phyloP scores from a whole-genome alignment of 1,140 invertebrate genomes.

The Hycleus cichorii region DNA sequence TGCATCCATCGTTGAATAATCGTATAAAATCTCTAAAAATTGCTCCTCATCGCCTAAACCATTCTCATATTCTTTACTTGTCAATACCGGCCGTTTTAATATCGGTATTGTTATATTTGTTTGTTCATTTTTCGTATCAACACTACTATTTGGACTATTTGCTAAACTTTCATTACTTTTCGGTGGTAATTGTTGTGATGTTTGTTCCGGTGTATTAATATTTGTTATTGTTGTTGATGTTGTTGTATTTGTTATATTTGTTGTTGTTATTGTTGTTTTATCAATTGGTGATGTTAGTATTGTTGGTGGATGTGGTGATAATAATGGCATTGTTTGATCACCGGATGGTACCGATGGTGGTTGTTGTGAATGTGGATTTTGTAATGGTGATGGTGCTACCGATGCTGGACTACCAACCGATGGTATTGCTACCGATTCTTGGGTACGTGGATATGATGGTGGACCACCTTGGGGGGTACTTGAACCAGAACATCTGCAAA shows the following conservation, averaged over 20 bases:
- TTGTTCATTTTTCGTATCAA: conserved; percentile 14
- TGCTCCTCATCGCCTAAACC: conserved; percentile 64
- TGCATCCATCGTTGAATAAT: conserved; percentile 75
- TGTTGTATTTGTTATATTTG: conserved; percentile 27
- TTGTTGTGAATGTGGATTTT: conserved; percentile 67
- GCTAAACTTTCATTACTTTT: conserved; percentile 29
- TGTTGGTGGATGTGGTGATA: conserved; percentile 41
- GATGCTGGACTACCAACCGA: conserved; percentile 66
- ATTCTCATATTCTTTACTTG: conserved; percentile 60
- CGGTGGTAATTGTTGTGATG: conserved; percentile 27
- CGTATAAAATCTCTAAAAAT: conserved; percentile 75
- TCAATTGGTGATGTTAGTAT: conserved; percentile 29
- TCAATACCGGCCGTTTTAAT: conserved; percentile 64
- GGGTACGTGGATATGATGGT: conserved; percentile 57
- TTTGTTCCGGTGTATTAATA: conserved; percentile 6
- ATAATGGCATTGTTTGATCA: conserved; percentile 69
- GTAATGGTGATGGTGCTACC: conserved; percentile 70
- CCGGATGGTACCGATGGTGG: conserved; percentile 59
- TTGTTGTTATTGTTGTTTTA: conserved; percentile 28
- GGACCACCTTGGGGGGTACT: conserved; percentile 52
- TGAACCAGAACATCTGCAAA: conserved; percentile 35
- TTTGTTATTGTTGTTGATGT: conserved; percentile 24
- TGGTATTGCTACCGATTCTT: conserved; percentile 55
- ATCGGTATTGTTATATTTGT: conserved; percentile 27
- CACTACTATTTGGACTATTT: conserved; percentile 29